Base-by-base conservation (phyloP, 2,888 invertebrate genomes). In the Pyrrhosoma nymphula region DNA sequence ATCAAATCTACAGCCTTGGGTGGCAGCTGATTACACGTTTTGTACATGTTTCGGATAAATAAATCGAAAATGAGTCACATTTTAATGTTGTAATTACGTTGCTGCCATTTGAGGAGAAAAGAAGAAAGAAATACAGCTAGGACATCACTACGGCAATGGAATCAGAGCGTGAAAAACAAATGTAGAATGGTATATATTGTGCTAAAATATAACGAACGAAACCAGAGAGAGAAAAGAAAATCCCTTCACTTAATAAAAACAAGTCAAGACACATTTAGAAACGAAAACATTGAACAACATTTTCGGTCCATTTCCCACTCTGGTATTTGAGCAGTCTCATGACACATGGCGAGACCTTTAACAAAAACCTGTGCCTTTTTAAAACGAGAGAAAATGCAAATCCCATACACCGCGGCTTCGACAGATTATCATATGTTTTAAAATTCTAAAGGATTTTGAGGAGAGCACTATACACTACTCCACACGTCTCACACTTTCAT, bases 341-440 rank as follows among this genome's bases (percentile, higher is more conserved):
- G 35, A 35, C 14, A 35, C 82, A 35, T 18, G 35, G 47, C 47
- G 82, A 14, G 82, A 35, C 35, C 82, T 35, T 35, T 16, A 35
- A 82, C 35, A 82, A 35, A 3, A 35, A 35, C 14, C 16, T 16
- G 18, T 8, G 35, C 82, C 30, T 82, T 82, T 82, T 82, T 16
- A 69, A 69, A 69, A 82, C 69, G 69, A 35, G 12, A 30, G 2
- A 82, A 82, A 82, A 82, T 82, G 82, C 82, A 35, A 82, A 82
- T 82, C 82, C 30, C 82, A 35, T 82, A 82, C 30, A 26, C 82
- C 82, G 35, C 82, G 14, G 35, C 35, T 35, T 82, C 82, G 35
- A 82, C 35, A 82, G 30, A 82, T 82, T 82, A 82, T 82, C 82
- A 82, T 82, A 82, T 82, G 35, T 35, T 35, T 47, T 82, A 35